phyloP scores from a whole-genome alignment of 2,888 invertebrate genomes.

The Epirrita christyi region DNA sequence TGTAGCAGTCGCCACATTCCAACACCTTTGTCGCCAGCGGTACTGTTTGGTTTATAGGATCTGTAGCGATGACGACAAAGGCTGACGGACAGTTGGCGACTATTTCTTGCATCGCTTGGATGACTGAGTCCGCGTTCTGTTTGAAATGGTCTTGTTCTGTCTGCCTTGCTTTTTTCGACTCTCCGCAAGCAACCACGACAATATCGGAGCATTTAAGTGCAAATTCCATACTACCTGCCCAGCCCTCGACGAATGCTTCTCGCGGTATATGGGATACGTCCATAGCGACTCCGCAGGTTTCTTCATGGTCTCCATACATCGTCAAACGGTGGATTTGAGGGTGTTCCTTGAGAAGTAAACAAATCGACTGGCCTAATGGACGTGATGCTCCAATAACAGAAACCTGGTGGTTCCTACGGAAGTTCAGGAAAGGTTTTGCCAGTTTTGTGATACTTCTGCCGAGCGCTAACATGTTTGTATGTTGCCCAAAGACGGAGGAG shows the following conservation, averaged over 20 bases:
- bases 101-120: constrained; percentile 22
- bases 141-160: constrained; percentile 25
- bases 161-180: constrained; percentile 17
- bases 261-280: constrained; percentile 21
- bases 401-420: constrained; percentile 23
- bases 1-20: no score
- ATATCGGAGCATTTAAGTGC: constrained; percentile 21
- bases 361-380: constrained; percentile 25
- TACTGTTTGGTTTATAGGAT: constrained; percentile 10
- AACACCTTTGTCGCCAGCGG: constrained; percentile 16
- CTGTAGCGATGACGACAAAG: constrained; percentile 27
- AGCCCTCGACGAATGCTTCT: constrained; percentile 22
- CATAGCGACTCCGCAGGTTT: constrained; percentile 15
- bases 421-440: constrained; percentile 11
- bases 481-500: constrained; percentile 2
- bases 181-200: constrained; percentile 27
- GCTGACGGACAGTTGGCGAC: constrained; percentile 24
- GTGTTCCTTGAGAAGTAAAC: constrained; percentile 27
- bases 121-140: no score
- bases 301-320: constrained; percentile 15
- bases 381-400: constrained; percentile 27
- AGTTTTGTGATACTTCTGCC: constrained; percentile 8
- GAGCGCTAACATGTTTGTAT: constrained; percentile 12
- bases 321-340: no score
- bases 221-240: constrained; percentile 18